phyloP scores from a whole-genome alignment of 2,888 invertebrate species.

The Apeira syringaria region DNA sequence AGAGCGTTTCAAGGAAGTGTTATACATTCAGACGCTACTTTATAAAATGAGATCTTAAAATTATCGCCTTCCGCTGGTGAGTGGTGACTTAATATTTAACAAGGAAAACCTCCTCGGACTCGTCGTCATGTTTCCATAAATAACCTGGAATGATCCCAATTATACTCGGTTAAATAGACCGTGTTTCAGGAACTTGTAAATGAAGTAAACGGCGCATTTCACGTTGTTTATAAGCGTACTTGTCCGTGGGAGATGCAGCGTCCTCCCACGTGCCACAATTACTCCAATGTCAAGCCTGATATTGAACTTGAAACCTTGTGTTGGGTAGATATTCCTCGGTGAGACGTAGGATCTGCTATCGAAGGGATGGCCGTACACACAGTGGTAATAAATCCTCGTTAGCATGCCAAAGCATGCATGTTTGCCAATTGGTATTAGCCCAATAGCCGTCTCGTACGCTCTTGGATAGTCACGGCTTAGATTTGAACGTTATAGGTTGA shows the following conservation, averaged over 20 bases:
- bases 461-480: neutral
- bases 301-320: constrained; percentile 18
- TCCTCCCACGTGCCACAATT: constrained; percentile 21
- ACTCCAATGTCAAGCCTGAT: constrained; percentile 19
- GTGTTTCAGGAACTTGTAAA: constrained; percentile 48
- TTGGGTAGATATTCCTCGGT: constrained; percentile 5
- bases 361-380: constrained; percentile 14
- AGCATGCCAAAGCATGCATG: constrained; percentile 3
- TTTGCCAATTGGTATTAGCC: constrained; percentile 14
- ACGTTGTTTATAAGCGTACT: constrained; percentile 35
- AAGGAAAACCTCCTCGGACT: constrained; percentile 26
- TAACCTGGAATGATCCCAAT: constrained; percentile 48
- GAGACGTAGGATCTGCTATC: constrained; percentile 5
- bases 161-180: constrained; percentile 27
- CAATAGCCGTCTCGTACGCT: constrained; percentile 1
- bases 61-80: constrained; percentile 19
- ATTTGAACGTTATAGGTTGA: neutral
- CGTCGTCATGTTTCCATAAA: constrained; percentile 35
- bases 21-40: constrained; percentile 12
- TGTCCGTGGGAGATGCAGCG: constrained; percentile 2
- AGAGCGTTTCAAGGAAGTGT: constrained; percentile 16
- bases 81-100: constrained; percentile 24
- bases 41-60: constrained; percentile 22
- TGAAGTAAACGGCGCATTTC: constrained; percentile 47
- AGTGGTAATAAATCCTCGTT: constrained; percentile 24